phyloP scores from a whole-genome alignment of 2,888 invertebrate genomes.

The Diachrysia chrysitis region DNA sequence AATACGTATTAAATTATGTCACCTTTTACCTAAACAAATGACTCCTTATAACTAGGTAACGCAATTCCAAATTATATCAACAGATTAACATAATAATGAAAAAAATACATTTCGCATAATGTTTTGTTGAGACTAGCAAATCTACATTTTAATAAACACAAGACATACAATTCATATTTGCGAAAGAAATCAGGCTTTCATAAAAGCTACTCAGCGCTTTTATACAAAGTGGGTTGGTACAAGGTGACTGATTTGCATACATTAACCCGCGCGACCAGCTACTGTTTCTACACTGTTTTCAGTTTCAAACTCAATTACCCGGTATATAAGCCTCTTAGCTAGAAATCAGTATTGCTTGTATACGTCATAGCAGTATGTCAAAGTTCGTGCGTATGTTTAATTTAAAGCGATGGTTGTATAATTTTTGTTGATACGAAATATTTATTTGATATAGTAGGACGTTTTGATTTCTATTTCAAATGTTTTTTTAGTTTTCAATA shows the following conservation, averaged over 20 bases:
- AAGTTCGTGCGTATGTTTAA: too few relatives aligned
- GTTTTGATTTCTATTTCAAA: too few relatives aligned
- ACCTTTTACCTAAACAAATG: background rate
- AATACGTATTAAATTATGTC: background rate
- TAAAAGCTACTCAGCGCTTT: slow-evolving; percentile 14
- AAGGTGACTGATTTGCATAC: slow-evolving; percentile 34
- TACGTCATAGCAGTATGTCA: background rate
- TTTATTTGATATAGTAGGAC: too few relatives aligned
- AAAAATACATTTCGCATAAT: background rate
- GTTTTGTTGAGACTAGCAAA: background rate
- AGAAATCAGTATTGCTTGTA: slow-evolving; percentile 3
- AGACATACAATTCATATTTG: slow-evolving; percentile 7
- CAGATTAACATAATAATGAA: background rate
- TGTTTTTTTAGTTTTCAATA: too few relatives aligned
- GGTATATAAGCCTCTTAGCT: background rate
- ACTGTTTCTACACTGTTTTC: slow-evolving; percentile 21
- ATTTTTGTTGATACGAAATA: too few relatives aligned
- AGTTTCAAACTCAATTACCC: slow-evolving; percentile 29
- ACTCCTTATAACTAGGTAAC: background rate
- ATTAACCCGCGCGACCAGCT: slow-evolving; percentile 25
- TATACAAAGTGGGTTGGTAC: slow-evolving; percentile 21
- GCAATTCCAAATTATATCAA: background rate
- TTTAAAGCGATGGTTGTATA: too few relatives aligned
- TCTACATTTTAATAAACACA: slow-evolving; percentile 5
- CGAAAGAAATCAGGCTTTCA: slow-evolving; percentile 20